Evolutionary conservation across 2,888 invertebrate genomes (phyloP), one percentile per base, ranked within the genome.

Genomic region (Caenorhabditis plicata): DNA sequence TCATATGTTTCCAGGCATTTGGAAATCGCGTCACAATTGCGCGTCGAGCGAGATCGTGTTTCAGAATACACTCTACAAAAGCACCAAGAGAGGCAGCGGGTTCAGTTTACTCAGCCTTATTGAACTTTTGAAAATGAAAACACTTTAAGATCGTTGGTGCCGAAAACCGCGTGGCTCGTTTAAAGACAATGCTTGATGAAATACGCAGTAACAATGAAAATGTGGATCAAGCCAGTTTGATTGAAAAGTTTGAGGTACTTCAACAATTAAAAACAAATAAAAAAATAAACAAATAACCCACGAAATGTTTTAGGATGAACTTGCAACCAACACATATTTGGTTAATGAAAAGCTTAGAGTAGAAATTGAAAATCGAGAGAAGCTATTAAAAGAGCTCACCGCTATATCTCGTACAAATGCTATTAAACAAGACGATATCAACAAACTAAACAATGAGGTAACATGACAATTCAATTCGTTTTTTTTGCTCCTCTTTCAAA

Each of bases 341-440:
- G 87, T 87, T 0, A 88, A 88, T 63, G 90, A 90, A 76, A 89
- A 90, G 79, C 81, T 91, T 46, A 90, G 90, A 0, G 87, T 87
- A 71, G 91, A 92, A 81, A 84, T 88, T 38, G 82, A 84, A 2
- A 82, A 83, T 11, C 83, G 87, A 45, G 86, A 87, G 77, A 86
- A 87, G 71, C 87, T 88, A 72, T 84, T 89, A 31, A 85, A 86
- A 58, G 87, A 89, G 58, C 84, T 90, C 80, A 87, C 87, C 76
- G 85, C 84, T 63, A 87, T 90, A 39, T 86, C 87, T 0, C 84
- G 85, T 36, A 87, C 88, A 65, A 87, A 87, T 42, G 87, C 87
- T 54, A 83, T 87, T 74, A 86, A 86, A n/a, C 85, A 87, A 57
- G 85, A 86, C 26, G 88, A 89, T 78, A 82, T 89, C 51, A 85